Percentiles rank a stretch among this genome's conserved stretches.
phyloP scores from a whole-genome alignment of 2,888 invertebrate genomes.

The Dermolepida albohirtum region DNA sequence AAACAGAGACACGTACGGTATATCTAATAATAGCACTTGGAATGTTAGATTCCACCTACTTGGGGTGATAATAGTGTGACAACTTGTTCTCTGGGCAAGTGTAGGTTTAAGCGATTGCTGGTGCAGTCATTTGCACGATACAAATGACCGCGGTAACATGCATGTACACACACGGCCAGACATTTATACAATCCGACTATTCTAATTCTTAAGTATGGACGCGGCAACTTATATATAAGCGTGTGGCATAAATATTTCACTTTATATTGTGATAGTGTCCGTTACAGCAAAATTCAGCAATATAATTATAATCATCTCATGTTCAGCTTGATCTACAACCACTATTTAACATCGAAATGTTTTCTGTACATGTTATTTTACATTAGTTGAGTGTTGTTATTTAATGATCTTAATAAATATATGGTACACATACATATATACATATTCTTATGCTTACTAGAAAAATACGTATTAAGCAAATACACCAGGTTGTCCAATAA shows the following conservation, averaged over 20 bases:
- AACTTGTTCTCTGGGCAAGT: slow-evolving; percentile 51
- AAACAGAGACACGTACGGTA: slow-evolving; percentile 48
- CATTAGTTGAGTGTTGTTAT: too few species aligned
- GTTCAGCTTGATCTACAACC: slow-evolving; percentile 21
- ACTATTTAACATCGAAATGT: slow-evolving; percentile 36
- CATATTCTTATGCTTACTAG: too few species aligned
- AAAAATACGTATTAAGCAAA: too few species aligned
- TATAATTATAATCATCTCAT: slow-evolving; percentile 37
- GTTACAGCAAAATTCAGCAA: slow-evolving; percentile 22
- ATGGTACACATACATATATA: too few species aligned
- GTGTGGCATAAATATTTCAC: slow-evolving; percentile 20
- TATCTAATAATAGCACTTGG: slow-evolving; percentile 49
- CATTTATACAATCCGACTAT: slow-evolving; percentile 34
- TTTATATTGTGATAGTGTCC: slow-evolving; percentile 27
- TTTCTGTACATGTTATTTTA: too few species aligned
- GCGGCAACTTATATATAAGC: slow-evolving; percentile 47
- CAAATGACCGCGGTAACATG: slow-evolving; percentile 46
- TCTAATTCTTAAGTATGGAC: slow-evolving; percentile 45
- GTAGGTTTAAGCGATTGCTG: slow-evolving; percentile 51
- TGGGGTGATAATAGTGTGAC: slow-evolving; percentile 54
- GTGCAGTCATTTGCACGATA: slow-evolving; percentile 47
- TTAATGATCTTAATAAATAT: too few species aligned
- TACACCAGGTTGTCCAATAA: too few species aligned
- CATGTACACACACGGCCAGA: neutral
- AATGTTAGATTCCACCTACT: slow-evolving; percentile 54